A percentile compares a stretch with the other conserved stretches of the same genome.
Evolutionary conservation across 2,888 invertebrate species (phyloP).

Genomic region (Agonopterix alstromeriana): DNA sequence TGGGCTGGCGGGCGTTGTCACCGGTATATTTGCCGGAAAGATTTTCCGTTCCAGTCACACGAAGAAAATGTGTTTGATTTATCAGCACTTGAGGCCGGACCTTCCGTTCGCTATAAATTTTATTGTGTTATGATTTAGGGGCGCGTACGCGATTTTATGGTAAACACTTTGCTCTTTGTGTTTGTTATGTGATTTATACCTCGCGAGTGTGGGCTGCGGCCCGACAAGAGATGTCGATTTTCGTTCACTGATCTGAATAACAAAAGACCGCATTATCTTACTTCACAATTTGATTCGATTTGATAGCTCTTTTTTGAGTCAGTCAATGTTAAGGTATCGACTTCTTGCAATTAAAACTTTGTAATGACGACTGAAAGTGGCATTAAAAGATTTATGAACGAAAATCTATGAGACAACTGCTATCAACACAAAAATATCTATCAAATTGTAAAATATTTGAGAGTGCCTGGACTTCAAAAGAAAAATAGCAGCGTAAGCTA

Average conservation of each 20-base stretch:
- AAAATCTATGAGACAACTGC: no score
- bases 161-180: conserved; percentile 72
- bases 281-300: no score
- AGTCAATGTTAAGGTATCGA: no score
- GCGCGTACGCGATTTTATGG: conserved; percentile 70
- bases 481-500: no score
- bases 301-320: background rate
- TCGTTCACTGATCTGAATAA: conserved; percentile 21
- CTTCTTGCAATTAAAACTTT: background rate
- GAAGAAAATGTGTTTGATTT: conserved; percentile 73
- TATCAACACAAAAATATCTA: no score
- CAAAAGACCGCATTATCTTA: conserved; percentile 2
- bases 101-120: conserved; percentile 73
- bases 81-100: conserved; percentile 74
- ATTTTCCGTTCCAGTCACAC: conserved; percentile 64
- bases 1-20: conserved; percentile 33
- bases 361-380: no score
- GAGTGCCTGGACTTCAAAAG: no score
- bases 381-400: no score
- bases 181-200: conserved; percentile 58
- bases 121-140: conserved; percentile 75
- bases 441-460: no score
- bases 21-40: conserved; percentile 61
- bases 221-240: conserved; percentile 28
- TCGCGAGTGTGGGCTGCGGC: conserved; percentile 17